Evolutionary conservation across 2,113 vertebrate species (phyloP).

Genomic region (Mus spicilegus): DNA sequence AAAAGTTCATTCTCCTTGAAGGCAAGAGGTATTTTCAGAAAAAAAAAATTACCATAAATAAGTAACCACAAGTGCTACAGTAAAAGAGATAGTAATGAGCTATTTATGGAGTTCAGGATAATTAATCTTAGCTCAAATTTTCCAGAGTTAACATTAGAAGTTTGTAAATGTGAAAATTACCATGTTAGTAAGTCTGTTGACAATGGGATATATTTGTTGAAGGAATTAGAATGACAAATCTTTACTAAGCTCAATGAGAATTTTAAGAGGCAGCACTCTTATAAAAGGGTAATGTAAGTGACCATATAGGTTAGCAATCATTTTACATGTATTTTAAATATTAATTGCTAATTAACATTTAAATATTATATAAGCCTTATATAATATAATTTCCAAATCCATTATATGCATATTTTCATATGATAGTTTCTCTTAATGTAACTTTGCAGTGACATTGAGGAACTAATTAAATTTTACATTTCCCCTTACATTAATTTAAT

Average conservation of each 20-base stretch:
- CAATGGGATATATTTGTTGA: constrained; percentile 38
- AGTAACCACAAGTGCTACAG: constrained; percentile 57
- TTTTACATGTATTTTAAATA: constrained; percentile 39
- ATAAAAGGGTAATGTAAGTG: constrained; percentile 36
- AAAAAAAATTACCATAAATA: background rate
- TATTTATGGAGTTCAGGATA: constrained; percentile 46
- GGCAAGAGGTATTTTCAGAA: background rate
- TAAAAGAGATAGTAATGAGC: constrained; percentile 33
- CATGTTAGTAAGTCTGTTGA: constrained; percentile 15
- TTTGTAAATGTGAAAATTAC: constrained; percentile 52
- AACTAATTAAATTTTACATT: constrained; percentile 44
- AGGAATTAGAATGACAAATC: constrained; percentile 47
- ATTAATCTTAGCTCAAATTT: constrained; percentile 44
- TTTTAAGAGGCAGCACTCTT: constrained; percentile 32
- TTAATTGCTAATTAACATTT: constrained; percentile 21
- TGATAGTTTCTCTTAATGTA: constrained; percentile 38
- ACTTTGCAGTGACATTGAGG: background rate
- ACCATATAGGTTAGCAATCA: constrained; percentile 6
- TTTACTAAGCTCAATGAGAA: constrained; percentile 14
- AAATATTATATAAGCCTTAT: constrained; percentile 19
- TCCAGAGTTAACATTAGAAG: constrained; percentile 28
- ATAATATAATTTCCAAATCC: constrained; percentile 32
- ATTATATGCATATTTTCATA: background rate
- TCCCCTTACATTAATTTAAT: constrained; percentile 39
- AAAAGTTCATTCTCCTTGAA: background rate